phyloP scores from a whole-genome alignment of 2,113 vertebrate species.

The Onychorhynchus coronatus region DNA sequence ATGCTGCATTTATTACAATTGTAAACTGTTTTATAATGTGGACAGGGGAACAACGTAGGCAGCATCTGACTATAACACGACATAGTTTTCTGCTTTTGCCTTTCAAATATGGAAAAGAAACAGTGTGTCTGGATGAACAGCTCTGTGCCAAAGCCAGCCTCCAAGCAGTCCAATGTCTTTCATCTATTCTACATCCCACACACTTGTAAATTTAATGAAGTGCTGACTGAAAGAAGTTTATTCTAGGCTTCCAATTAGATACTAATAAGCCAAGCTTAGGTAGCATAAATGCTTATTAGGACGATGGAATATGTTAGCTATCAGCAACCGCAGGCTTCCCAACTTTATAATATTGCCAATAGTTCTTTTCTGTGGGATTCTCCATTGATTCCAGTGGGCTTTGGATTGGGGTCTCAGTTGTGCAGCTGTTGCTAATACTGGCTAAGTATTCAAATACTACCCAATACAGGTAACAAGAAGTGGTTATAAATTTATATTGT shows the following conservation, averaged over 20 bases:
- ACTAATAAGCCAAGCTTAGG: neutral
- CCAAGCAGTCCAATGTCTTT: neutral
- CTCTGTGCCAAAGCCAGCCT: neutral
- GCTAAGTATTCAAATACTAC: neutral
- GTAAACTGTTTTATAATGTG: neutral
- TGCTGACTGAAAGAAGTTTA: slow-evolving; percentile 8
- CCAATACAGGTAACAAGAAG: neutral
- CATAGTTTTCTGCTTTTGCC: neutral
- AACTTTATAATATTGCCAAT: neutral
- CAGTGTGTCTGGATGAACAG: neutral
- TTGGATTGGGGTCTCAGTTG: neutral
- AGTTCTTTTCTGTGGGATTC: neutral
- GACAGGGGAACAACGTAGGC: neutral
- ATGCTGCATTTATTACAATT: neutral
- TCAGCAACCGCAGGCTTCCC: neutral
- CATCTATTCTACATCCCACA: neutral
- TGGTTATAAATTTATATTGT: neutral
- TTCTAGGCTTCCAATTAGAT: neutral
- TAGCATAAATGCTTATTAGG: neutral
- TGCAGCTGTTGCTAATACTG: neutral
- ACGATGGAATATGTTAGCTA: neutral
- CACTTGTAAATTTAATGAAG: slow-evolving; percentile 14
- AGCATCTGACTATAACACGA: neutral
- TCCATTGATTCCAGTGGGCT: neutral
- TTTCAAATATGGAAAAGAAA: neutral